Conservation (phyloP, 2,888 invertebrate species). For the Drosophila suboccidentalis region DNA sequence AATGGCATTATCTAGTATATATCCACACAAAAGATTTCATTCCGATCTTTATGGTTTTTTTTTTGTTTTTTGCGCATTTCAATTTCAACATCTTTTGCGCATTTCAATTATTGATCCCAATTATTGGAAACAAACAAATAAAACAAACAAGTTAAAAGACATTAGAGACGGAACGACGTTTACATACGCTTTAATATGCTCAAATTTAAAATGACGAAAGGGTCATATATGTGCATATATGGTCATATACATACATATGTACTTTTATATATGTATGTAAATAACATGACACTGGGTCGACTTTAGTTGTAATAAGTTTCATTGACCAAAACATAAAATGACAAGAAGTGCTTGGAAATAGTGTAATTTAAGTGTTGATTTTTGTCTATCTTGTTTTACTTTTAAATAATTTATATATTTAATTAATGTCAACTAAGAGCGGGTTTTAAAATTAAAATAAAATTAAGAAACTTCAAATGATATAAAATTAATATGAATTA, state of each 20-base stretch:
- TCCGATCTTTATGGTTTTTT: slow-evolving; percentile 24
- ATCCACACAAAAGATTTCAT: slow-evolving; percentile 18
- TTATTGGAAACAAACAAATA: slow-evolving; percentile 9
- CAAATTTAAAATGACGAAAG: no score
- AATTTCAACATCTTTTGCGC: slow-evolving; percentile 59
- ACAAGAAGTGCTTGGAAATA: background rate
- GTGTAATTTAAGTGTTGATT: no score
- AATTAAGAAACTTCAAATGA: no score
- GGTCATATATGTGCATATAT: no score
- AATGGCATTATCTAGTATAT: slow-evolving; percentile 12
- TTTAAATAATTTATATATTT: no score
- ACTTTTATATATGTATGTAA: background rate
- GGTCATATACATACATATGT: no score
- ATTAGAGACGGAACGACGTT: background rate
- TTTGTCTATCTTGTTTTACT: no score
- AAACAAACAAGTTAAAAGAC: slow-evolving; percentile 5
- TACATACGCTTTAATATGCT: slow-evolving; percentile 1
- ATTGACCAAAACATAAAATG: background rate
- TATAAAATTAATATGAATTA: no score
- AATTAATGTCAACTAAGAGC: no score
- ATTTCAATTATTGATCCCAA: slow-evolving; percentile 45
- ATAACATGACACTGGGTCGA: background rate
- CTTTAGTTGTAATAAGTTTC: no score
- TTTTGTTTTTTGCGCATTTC: slow-evolving; percentile 54
- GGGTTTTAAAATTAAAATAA: no score